Evolutionary conservation across 53 echinoderm and acorn worm species (phyloP), one percentile per base, ranked within the genome.

Genomic region (Antedon mediterranea): DNA sequence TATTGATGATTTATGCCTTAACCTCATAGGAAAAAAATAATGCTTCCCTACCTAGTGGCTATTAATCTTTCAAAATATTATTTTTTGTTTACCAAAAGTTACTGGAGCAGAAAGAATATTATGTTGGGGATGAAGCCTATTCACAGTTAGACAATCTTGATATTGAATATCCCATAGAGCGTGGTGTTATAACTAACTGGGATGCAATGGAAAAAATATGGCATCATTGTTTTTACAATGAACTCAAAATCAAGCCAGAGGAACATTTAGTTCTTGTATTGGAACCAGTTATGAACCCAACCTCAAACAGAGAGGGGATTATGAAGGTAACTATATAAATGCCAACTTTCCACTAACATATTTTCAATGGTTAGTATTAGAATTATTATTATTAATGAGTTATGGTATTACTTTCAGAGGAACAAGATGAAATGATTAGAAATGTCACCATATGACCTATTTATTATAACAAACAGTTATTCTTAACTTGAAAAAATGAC

Each of bases 121-220:
- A 15, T 57, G 57, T 57, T 26, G 57, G 57, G 3, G 2, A 57
- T 57, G 57, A 57, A 18, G 57, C 57, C 57, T 57, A 57, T 18
- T 57, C 57, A 8, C 11, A 57, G 11, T 23, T 57, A 8, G 57
- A 57, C 2, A 18, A 2, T 18, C 23, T 57, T 8, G 23, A 23
- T 57, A 57, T 57, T 57, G 30, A 43, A 34, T 32, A 34, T 74
- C n/a, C 73, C 73, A 57, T 74, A 32, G 31, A 74, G 20, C 79
- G 79, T 77, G 84, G 84, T 0, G 34, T 84, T 43, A 34, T 84
- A 30, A 79, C 74, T 26, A 79, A 84, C 57, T 84, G 84, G 84
- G 79, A 74, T 14, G 79, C 37, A 71, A 84, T 84, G 84, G 84
- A 84, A 43, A 84, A 41, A 76, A 79, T 84, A 73, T 79, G 79